phyloP scores from a whole-genome alignment of 2,113 vertebrate genomes.

The Mastomys coucha region DNA sequence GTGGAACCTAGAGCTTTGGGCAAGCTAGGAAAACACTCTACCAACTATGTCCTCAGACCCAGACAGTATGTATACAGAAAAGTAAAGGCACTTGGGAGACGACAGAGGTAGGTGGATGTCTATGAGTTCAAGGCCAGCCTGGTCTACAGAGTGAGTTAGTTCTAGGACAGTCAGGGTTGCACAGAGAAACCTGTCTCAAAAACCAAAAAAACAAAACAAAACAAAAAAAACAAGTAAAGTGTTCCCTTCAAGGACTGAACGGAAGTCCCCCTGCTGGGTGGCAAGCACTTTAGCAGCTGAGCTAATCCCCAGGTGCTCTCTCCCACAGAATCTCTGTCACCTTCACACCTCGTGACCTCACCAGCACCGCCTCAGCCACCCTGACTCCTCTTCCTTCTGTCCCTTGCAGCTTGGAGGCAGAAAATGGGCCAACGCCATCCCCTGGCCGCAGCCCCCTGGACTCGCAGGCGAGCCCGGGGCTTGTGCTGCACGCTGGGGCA shows the following conservation, averaged over 20 bases:
- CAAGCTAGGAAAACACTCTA: neutral
- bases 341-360: neutral
- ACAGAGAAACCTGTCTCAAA: neutral
- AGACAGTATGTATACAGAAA: neutral
- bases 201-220: neutral
- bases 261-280: neutral
- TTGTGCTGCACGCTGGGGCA: conserved; percentile 92
- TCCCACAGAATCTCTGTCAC: neutral
- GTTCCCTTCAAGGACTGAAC: neutral
- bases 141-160: neutral
- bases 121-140: neutral
- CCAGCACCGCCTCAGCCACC: neutral
- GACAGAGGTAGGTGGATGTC: neutral
- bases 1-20: neutral
- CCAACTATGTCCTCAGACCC: neutral
- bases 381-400: neutral
- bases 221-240: neutral
- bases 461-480: conserved; percentile 94
- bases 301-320: neutral
- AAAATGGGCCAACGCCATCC: conserved; percentile 93
- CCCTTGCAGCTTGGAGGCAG: conserved; percentile 92
- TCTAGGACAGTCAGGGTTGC: neutral
- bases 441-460: conserved; percentile 95
- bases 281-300: neutral
- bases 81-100: neutral